These are phyloP conservation scores for Emys orbicularis DNA, from an alignment of 2,797 vertebrate genomes.

Conservation along the genomic window DNA sequence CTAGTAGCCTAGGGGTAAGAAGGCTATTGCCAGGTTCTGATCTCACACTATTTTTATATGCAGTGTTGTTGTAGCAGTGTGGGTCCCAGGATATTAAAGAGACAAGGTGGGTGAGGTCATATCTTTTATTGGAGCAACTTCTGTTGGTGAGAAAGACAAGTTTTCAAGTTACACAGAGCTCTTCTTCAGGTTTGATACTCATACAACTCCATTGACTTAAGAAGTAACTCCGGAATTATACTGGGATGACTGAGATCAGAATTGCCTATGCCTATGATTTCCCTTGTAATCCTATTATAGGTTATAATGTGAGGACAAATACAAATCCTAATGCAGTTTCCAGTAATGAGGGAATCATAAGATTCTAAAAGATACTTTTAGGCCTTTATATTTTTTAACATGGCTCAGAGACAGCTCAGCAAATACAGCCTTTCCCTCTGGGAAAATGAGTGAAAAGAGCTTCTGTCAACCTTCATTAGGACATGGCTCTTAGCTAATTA, in stretches of 20 bases:
- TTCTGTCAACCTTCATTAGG: neutral
- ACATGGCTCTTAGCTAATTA: slow-evolving; percentile 5
- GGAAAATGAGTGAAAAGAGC: slow-evolving; percentile 11
- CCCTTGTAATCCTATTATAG: neutral
- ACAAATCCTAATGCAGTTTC: neutral
- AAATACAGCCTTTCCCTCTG: neutral
- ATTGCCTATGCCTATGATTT: neutral
- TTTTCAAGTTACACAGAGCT: neutral
- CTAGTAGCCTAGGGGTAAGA: slow-evolving; percentile 33
- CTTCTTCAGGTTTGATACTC: neutral
- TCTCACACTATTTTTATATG: neutral
- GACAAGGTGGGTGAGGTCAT: neutral
- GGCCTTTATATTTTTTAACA: slow-evolving; percentile 21
- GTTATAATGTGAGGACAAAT: slow-evolving; percentile 14
- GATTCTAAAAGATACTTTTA: slow-evolving; percentile 8
- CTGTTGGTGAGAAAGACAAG: neutral
- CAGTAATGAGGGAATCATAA: neutral
- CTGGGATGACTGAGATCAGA: slow-evolving; percentile 29
- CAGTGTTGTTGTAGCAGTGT: neutral
- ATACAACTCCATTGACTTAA: neutral
- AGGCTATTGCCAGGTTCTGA: slow-evolving; percentile 22
- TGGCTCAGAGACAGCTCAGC: neutral
- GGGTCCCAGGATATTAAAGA: neutral
- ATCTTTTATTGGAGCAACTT: neutral
- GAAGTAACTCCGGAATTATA: slow-evolving; percentile 18